Base-by-base conservation (phyloP, 2,797 vertebrate species). In the Takifugu ocellatus region DNA sequence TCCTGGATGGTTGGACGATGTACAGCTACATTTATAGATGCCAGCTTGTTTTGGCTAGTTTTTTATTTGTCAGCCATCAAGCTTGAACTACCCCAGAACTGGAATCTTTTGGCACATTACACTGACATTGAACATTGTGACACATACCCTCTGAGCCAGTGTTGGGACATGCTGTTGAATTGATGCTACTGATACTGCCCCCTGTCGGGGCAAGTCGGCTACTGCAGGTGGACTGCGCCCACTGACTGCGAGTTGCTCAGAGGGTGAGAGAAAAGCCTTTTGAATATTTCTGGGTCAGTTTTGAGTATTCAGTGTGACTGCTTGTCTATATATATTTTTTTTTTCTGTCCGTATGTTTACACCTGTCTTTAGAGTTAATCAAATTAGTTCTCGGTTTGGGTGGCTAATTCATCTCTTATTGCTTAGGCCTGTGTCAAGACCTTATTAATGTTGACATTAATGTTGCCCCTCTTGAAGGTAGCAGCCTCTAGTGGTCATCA, bases 31-130 rank as follows among this genome's bases (percentile, higher is more conserved):
- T 60, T 49, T 66, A 51, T 74, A 62, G 66, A 57, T 39, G 36
- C 36, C 36, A 75, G 50, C 55, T 26, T 68, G 59, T 64, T 76
- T 70, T 62, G 16, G 60, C 49, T 39, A 69, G 54, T 42, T 84
- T 81, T 87, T 86, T 85, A 83, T 88, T 81, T 78, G 48, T 69
- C 70, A 74, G 52, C 71, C 65, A 47, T 56, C 33, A 45, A 74
- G 51, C 58, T 67, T 43, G 50, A 70, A 27, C 24, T 26, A 52
- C 57, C 68, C 45, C 39, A 54, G 33, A 59, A 81, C 68, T 75
- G 72, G 74, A 75, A 59, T 33, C 60, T 69, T 27, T 46, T 57
- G 53, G 51, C 53, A 77, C 75, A 78, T 74, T 84, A 82, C 74
- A 65, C 26, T 68, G 51, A 56, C 56, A 1, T 49, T 26, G 46